Conservation (phyloP, 2,888 invertebrate species). For the Drosophila setosimentum region DNA sequence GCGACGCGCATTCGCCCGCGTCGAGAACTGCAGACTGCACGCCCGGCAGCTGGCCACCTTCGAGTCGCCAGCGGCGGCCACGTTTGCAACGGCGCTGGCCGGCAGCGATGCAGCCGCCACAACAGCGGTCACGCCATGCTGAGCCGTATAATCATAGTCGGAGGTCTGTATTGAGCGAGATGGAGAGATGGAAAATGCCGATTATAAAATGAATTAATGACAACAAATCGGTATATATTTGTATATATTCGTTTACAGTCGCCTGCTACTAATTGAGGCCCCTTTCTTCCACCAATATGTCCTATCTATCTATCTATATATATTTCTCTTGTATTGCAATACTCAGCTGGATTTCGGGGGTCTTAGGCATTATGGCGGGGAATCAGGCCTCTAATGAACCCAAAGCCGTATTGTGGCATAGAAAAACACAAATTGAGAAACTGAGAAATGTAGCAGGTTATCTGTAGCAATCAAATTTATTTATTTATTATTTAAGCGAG, state of each 20-base stretch:
- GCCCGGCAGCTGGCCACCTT: slow-evolving; percentile 84
- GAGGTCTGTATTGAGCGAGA: slow-evolving; percentile 48
- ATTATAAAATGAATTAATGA: slow-evolving; percentile 9
- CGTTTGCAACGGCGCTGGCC: slow-evolving; percentile 70
- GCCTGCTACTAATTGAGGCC: background rate
- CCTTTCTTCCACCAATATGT: background rate
- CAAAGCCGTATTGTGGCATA: too few relatives aligned
- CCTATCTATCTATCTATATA: background rate
- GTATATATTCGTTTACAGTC: background rate
- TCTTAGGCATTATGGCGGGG: too few relatives aligned
- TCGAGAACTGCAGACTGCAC: slow-evolving; percentile 85
- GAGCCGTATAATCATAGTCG: slow-evolving; percentile 71
- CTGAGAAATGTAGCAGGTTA: background rate
- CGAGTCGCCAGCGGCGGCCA: slow-evolving; percentile 73
- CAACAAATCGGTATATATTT: background rate
- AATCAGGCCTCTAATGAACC: too few relatives aligned
- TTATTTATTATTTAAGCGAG: background rate
- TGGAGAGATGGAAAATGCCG: slow-evolving; percentile 4
- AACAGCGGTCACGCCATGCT: slow-evolving; percentile 69
- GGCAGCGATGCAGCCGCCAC: slow-evolving; percentile 67
- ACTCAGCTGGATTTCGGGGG: too few relatives aligned
- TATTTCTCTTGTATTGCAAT: background rate
- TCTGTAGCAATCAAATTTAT: background rate
- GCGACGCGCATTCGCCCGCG: slow-evolving; percentile 85
- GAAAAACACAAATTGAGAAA: too few relatives aligned